Evolutionary conservation across 2,113 vertebrate species (phyloP), one percentile per base, ranked within the genome.

Genomic region (Agapornis roseicollis): DNA sequence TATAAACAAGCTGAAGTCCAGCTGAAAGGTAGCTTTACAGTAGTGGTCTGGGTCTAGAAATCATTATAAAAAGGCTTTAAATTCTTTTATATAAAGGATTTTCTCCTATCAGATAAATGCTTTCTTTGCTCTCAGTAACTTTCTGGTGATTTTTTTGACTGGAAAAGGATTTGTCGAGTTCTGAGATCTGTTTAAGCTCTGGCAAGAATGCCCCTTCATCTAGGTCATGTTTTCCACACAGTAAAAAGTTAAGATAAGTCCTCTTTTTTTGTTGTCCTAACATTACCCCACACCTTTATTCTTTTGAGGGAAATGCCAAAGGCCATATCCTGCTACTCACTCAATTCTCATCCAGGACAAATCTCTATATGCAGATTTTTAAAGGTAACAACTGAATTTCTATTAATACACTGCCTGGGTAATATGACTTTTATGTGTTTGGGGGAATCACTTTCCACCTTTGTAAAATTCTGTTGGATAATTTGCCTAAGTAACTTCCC

Each of bases 11-110:
- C 83, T 92, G 79, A 95, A 89, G 79, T 72, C 52, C 87, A 90
- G 35, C 82, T 88, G 72, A 91, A 94, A 88, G 84, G 41, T 58
- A 97, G 80, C 69, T 93, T 93, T 95, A 47, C 41, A 16, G 47
- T 89, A 89, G 93, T 89, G 74, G 85, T 64, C 39, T 60, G 63
- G 19, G 37, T 85, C 63, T 77, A 77, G 82, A 66, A 89, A 92
- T 76, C 66, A 58, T 61, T 93, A 80, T 55, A 65, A 90, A 88
- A 84, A 66, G 61, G 52, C 73, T 88, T 88, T 58, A 86, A 47
- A 16, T 88, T 79, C 49, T 91, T 94, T 89, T 91, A 68, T 88
- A 85, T 16, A 80, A 80, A 73, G 88, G 77, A 85, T 95, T 96
- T 91, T 92, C 72, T 83, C 82, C 65, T 88, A 68, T 89, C 64